phyloP scores from a whole-genome alignment of 2,797 vertebrate species.

The Brachyrhaphis roseni region DNA sequence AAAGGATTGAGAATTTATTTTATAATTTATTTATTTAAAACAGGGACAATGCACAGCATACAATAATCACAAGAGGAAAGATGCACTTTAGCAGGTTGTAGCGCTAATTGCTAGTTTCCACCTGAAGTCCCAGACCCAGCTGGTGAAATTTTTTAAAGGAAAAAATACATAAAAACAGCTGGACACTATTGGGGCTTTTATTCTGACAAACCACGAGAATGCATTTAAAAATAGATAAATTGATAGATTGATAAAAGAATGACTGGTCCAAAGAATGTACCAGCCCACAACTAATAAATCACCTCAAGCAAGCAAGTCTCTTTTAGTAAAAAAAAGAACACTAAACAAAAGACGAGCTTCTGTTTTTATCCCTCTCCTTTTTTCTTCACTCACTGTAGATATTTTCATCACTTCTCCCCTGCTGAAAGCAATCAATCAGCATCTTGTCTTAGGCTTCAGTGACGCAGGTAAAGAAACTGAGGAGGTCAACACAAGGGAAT shows the following conservation, averaged over 20 bases:
- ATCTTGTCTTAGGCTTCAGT: constrained; percentile 81
- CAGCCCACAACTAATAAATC: constrained; percentile 16
- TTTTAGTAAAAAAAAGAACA: constrained; percentile 9
- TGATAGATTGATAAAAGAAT: background rate
- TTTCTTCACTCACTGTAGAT: constrained; percentile 73
- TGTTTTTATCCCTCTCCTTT: constrained; percentile 35
- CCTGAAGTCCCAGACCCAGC: background rate
- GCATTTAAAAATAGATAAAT: no score
- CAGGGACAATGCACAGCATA: background rate
- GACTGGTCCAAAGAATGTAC: background rate
- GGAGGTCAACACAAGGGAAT: constrained; percentile 77
- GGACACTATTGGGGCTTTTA: no score
- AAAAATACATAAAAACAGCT: no score
- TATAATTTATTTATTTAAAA: background rate
- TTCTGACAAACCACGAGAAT: background rate
- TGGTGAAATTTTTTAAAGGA: no score
- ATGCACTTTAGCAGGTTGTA: background rate
- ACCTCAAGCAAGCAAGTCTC: background rate
- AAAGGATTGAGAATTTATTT: no score
- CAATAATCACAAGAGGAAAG: background rate
- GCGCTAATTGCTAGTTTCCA: background rate
- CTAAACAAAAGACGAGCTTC: constrained; percentile 29
- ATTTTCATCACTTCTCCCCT: constrained; percentile 79
- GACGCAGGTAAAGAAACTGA: constrained; percentile 80
- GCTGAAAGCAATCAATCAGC: constrained; percentile 85